Conservation (phyloP, 1,140 invertebrate genomes). For the Rhagoletis pomonella region DNA sequence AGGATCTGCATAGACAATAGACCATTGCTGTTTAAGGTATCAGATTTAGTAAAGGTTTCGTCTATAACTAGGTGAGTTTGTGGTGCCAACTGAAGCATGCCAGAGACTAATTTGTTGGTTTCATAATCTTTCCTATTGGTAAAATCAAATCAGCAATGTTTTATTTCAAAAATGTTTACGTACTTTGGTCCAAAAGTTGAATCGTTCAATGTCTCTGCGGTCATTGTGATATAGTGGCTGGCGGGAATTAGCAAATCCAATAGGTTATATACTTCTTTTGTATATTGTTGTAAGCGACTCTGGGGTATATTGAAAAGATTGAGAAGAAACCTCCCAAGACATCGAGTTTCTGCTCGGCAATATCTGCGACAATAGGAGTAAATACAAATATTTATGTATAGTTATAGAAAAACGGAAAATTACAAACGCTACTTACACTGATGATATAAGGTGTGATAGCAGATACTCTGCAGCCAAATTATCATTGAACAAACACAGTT, state of each 20-base stretch:
- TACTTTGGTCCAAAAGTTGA: slow-evolving; percentile 85
- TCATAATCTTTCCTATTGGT: slow-evolving; percentile 86
- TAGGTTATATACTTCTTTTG: slow-evolving; percentile 82
- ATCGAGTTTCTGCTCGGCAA: slow-evolving; percentile 81
- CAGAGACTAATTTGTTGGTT: slow-evolving; percentile 86
- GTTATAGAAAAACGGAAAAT: slow-evolving; percentile 58
- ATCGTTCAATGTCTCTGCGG: slow-evolving; percentile 87
- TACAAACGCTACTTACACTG: slow-evolving; percentile 78
- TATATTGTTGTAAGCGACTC: slow-evolving; percentile 76
- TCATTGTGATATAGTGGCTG: slow-evolving; percentile 87
- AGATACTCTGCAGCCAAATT: slow-evolving; percentile 89
- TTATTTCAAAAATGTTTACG: slow-evolving; percentile 56
- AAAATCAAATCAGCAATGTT: background rate
- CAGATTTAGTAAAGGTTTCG: slow-evolving; percentile 87
- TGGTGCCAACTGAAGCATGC: slow-evolving; percentile 86
- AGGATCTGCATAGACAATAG: slow-evolving; percentile 80
- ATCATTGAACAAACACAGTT: slow-evolving; percentile 89
- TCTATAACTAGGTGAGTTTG: slow-evolving; percentile 90
- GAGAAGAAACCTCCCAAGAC: slow-evolving; percentile 87
- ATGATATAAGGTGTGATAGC: slow-evolving; percentile 89
- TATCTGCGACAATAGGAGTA: slow-evolving; percentile 75
- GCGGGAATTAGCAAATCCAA: slow-evolving; percentile 84
- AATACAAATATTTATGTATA: too few species aligned
- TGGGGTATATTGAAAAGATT: slow-evolving; percentile 87
- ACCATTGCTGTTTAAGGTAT: slow-evolving; percentile 83